Evolutionary conservation across 2,113 vertebrate genomes (phyloP).

Genomic region (Mirounga angustirostris): DNA sequence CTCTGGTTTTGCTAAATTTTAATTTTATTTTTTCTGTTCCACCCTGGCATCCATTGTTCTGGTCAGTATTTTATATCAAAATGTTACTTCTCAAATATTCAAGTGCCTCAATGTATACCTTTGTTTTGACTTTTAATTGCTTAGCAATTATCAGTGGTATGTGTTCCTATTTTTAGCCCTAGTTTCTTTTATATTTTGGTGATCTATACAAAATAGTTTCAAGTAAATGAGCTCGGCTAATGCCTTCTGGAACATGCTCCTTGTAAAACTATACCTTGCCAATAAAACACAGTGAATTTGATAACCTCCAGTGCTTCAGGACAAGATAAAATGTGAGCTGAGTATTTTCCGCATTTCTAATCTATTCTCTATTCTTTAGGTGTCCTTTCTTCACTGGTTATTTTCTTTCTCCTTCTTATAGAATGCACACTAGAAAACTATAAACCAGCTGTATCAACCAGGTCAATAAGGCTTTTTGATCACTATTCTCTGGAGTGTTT

Average conservation of each 20-base stretch:
- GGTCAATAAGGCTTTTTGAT: not conserved
- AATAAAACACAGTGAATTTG: constrained; percentile 64
- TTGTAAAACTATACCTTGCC: constrained; percentile 1
- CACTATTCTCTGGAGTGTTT: not conserved
- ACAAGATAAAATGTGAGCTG: constrained; percentile 39
- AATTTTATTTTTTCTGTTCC: not conserved
- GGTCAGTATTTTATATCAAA: not conserved
- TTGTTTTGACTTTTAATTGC: not conserved
- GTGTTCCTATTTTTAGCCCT: not conserved
- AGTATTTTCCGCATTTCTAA: not conserved
- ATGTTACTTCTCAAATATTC: not conserved
- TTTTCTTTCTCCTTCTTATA: not conserved
- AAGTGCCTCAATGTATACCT: not conserved
- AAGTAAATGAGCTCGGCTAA: constrained; percentile 52
- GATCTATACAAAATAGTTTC: not conserved
- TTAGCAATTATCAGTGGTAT: not conserved
- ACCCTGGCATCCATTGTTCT: not conserved
- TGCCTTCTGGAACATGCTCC: not conserved
- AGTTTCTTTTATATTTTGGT: not conserved
- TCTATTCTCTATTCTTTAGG: not conserved
- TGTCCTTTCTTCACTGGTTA: not conserved
- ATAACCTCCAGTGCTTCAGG: not conserved
- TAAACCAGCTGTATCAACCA: not conserved
- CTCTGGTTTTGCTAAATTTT: not conserved
- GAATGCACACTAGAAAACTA: not conserved